Conservation (phyloP, 2,888 invertebrate genomes). For the Gasteruption jaculator region DNA sequence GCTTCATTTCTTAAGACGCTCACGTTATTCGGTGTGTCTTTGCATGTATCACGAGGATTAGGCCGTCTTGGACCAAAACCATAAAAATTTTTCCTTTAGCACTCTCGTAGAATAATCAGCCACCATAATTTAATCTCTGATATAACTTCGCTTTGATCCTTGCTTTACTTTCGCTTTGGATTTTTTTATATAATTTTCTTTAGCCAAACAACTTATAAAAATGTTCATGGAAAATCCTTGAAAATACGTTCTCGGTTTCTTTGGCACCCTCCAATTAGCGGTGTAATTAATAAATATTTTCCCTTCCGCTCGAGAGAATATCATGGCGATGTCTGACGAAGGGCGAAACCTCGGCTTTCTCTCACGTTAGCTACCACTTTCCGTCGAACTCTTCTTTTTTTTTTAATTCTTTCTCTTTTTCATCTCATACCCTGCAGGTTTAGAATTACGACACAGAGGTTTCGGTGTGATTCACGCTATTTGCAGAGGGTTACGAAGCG, state of each 20-base stretch:
- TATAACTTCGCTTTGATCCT: no score
- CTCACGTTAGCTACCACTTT: constrained; percentile 11
- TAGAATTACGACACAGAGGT: constrained; percentile 20
- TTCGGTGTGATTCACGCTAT: constrained; percentile 40
- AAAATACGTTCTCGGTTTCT: no score
- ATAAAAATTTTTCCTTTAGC: no score
- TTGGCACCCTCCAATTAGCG: constrained; percentile 33
- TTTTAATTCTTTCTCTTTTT: constrained; percentile 19
- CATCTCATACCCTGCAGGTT: constrained; percentile 6
- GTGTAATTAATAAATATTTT: constrained; percentile 42
- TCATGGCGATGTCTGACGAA: no score
- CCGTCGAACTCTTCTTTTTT: constrained; percentile 9
- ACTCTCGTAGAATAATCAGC: no score
- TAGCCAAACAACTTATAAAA: no score
- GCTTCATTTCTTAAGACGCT: no score
- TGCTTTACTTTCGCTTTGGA: no score
- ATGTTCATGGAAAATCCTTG: no score
- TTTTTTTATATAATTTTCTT: no score
- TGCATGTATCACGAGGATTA: constrained; percentile 40
- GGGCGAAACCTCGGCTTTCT: constrained; percentile 8
- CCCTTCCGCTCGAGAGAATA: constrained; percentile 23
- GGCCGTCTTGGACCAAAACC: no score
- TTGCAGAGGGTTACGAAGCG: constrained; percentile 25
- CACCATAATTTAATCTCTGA: no score
- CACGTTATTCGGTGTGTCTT: constrained; percentile 33